Evolutionary conservation across 2,888 invertebrate species (phyloP).

Genomic region (Cylloceria caligata): DNA sequence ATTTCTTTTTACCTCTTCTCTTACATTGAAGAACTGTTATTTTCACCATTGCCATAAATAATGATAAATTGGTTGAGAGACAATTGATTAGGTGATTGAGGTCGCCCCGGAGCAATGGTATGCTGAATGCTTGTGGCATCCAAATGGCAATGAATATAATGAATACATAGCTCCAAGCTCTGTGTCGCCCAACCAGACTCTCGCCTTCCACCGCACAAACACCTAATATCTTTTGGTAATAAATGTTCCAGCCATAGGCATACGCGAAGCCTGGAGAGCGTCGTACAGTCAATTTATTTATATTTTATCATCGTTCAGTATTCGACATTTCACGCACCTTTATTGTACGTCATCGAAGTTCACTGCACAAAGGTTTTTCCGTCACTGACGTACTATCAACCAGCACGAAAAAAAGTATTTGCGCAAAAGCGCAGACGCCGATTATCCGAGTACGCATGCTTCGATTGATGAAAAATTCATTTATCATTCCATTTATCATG

Average conservation of each 20-base stretch:
- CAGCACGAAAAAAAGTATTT: no score
- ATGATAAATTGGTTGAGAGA: no score
- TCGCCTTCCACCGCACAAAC: slow-evolving; percentile 48
- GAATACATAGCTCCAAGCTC: not conserved
- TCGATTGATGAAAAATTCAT: slow-evolving; percentile 42
- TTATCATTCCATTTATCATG: slow-evolving; percentile 3
- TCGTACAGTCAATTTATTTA: not conserved
- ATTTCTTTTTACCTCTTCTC: no score
- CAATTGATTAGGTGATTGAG: no score
- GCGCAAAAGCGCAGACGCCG: not conserved
- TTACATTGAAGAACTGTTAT: no score
- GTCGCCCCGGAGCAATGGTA: no score
- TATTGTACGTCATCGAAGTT: slow-evolving; percentile 42
- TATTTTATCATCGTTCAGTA: no score
- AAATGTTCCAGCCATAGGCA: slow-evolving; percentile 72
- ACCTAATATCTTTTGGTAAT: slow-evolving; percentile 70
- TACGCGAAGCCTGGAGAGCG: slow-evolving; percentile 66
- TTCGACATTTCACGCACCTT: slow-evolving; percentile 44
- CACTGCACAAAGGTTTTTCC: slow-evolving; percentile 15
- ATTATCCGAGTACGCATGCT: slow-evolving; percentile 26
- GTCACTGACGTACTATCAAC: slow-evolving; percentile 32
- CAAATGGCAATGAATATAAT: no score
- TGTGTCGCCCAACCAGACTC: slow-evolving; percentile 15
- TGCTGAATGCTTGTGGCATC: no score
- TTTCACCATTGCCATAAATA: no score